Evolutionary conservation across 53 echinoderm and acorn worm species (phyloP).

Genomic region (Stichopus horrens): DNA sequence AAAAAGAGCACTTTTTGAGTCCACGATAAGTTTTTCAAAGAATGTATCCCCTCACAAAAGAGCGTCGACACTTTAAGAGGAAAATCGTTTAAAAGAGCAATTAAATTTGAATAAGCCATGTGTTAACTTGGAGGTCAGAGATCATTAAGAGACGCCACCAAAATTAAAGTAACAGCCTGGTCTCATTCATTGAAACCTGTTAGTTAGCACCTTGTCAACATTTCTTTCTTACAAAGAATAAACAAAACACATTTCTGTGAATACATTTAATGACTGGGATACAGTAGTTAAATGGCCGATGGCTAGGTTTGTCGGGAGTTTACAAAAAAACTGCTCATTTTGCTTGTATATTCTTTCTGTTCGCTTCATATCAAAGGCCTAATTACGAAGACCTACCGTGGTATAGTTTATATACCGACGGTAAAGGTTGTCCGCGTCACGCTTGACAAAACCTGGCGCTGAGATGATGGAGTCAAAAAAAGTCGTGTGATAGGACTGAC

Average conservation of each 20-base stretch:
- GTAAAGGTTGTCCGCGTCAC: too few species aligned
- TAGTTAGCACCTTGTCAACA: background rate
- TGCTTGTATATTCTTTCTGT: background rate
- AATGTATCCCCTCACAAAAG: too few species aligned
- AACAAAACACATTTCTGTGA: background rate
- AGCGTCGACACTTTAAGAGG: background rate
- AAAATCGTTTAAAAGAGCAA: constrained; percentile 3
- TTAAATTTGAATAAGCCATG: background rate
- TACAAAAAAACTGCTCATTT: background rate
- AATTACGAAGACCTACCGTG: background rate
- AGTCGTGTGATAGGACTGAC: background rate
- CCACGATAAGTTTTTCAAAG: too few species aligned
- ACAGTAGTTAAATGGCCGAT: background rate
- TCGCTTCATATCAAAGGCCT: background rate
- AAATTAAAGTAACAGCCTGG: background rate
- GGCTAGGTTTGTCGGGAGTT: background rate
- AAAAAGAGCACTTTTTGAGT: too few species aligned
- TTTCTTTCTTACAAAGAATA: background rate
- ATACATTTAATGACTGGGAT: background rate
- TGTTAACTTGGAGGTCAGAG: background rate
- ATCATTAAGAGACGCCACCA: background rate
- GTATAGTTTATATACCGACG: too few species aligned
- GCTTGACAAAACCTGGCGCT: too few species aligned
- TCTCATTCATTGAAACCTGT: background rate
- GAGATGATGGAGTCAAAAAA: too few species aligned